These are phyloP conservation scores for Cettia cetti DNA, from an alignment of 2,113 vertebrate species.

Conservation along the genomic window DNA sequence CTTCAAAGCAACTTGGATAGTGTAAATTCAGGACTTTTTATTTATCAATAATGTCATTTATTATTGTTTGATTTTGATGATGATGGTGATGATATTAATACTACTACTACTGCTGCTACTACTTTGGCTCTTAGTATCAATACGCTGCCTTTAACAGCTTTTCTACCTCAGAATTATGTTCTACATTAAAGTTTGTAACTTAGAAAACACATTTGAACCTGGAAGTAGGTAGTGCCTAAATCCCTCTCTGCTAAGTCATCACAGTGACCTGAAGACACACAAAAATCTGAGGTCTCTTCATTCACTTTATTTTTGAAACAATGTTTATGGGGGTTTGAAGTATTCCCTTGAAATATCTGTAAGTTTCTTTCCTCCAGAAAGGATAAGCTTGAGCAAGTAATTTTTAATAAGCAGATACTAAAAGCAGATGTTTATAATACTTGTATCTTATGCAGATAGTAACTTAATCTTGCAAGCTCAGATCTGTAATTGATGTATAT, in stretches of 20 bases:
- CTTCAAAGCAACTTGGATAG: background rate
- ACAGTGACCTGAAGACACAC: background rate
- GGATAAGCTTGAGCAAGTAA: background rate
- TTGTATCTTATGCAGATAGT: background rate
- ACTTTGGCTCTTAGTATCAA: background rate
- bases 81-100: background rate
- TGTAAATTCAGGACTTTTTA: background rate
- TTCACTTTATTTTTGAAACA: background rate
- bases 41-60: background rate
- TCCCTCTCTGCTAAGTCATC: background rate
- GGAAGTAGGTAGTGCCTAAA: background rate
- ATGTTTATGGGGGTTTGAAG: background rate
- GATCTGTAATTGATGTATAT: background rate
- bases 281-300: background rate
- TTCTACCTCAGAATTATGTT: background rate
- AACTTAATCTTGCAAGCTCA: background rate
- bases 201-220: background rate
- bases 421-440: background rate
- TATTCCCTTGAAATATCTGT: background rate
- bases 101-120: background rate
- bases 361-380: background rate
- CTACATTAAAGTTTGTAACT: background rate
- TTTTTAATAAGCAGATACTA: background rate
- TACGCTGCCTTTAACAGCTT: background rate
- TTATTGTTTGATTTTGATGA: background rate